Base-by-base conservation (phyloP, 1,140 invertebrate genomes). In the Atopsyche davidsoni region DNA sequence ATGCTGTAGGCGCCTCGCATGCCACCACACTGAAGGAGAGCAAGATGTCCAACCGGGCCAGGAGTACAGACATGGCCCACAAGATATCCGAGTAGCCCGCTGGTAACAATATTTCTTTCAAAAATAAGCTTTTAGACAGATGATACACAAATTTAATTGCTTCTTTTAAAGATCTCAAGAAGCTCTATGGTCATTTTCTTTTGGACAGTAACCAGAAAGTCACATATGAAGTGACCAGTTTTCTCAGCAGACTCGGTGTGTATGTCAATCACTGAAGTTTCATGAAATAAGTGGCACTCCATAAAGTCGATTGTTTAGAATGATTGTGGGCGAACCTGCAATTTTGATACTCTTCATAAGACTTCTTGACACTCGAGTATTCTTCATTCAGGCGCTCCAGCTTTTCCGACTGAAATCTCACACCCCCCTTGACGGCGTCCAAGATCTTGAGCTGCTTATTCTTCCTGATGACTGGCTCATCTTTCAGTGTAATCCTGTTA, bases 1-100 rank as follows among this genome's bases (percentile, higher is more conserved):
- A 98, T 0, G 85, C 81, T 25, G 79, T 78, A 0, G 85, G 83
- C 1, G 89, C 85, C 35, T 71, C 72, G 1, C 78, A 65, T 0
- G 93, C 82, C 0, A 82, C 84, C 14, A 82, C 70, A 7, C 94
- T 85, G 70, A 98, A 92, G 28, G 88, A 81, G 10, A 87, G 80
- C 6, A 97, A 66, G 7, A 95, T 92, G 68, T 99, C 96, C 23
- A 98, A 68, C 10, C 80, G 75, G 0, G 91, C 87, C 9, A 95
- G 63, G 0, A 86, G 70, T 46, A 83, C 75, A 47, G 89, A 89
- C 4, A 97, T 67, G 9, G 76, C 67, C 56, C 83, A 79, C 9
- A 98, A 70, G 7, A 86, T 80, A 35, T 83, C 82, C 4, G 79
- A 78, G 71, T 97, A 98, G 2, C 89, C 89, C 63, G 81, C 86